Evolutionary conservation across 2,797 vertebrate species (phyloP), one percentile per base, ranked within the genome.

Genomic region (Megaceryle alcyon): DNA sequence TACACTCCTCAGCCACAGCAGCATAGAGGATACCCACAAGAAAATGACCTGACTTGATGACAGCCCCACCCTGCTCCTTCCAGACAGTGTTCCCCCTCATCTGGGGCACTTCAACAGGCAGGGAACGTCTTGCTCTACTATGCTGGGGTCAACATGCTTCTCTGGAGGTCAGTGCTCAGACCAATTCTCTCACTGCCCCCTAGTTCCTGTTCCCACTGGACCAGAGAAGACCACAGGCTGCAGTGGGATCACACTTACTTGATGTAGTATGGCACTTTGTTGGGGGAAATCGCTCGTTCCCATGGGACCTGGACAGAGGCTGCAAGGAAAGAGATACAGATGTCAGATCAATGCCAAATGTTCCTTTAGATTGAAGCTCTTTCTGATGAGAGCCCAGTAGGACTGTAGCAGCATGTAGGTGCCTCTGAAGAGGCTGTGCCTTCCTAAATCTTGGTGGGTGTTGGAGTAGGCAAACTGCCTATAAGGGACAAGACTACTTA

Each of bases 261-360:
- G 98, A 99, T 99, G 97, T 99, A 99, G 97, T 99, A 99, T 39
- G 99, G 99, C 97, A 99, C 99, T 99, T 99, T 99, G 98, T 99
- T 99, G 71, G 99, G 99, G 91, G 99, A 99, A 97, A 99, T 99
- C 96, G 99, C 99, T 96, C 99, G 98, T 96, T 99, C 99, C 99
- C 99, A 99, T 56, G 99, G 99, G 86, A 99, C 98, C 97, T 99
- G 99, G 92, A 99, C 99, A 35, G 99, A 99, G 96, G 99, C 99
- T 99, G 97, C 84, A 92, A 94, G 90, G 81, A 82, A 82, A 96
- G 49, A 97, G 25, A 96, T 15, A 85, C 20, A 26, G 69, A 92
- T 20, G 73, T 88, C 56, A 59, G 66, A 89, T 35, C 59, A 83
- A 43, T 39, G 59, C 9, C 73, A 78, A 81, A 54, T 0, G 1